Base-by-base conservation (phyloP, 2,888 invertebrate species). In the Poecilus cupreus region DNA sequence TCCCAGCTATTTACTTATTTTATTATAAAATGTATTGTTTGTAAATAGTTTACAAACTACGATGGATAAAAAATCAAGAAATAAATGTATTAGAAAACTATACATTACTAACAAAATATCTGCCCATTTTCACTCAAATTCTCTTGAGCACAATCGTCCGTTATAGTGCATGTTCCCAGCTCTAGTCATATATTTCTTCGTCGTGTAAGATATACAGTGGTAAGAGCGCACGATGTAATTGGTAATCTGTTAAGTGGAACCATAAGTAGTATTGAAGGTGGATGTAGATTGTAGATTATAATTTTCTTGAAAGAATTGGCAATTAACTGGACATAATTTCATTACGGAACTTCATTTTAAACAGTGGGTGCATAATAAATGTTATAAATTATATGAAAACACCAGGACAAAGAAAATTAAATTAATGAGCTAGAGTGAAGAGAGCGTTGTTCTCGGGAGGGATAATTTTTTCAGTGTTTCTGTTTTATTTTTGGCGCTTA, bases 351-450 rank as follows among this genome's bases (percentile, higher is more conserved):
- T 37, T 68, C 37, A 32, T 37, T 68, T 60, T 68, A 22, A 68
- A 68, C 39, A 68, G 16, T 39, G 39, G 60, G 37, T 68, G 64
- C 37, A 37, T 68, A 68, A 68, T 68, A 68, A 68, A 68, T 68
- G 64, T 68, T 68, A 68, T 37, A 68, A 68, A 68, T 68, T 68
- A 68, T 68, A 68, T 37, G 64, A 68, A 68, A 68, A 49, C 75
- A 75, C 26, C 43, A 51, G 18, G 75, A 75, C 75, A 75, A 75
- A 75, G 51, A 75, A 78, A 78, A 60, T 43, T 43, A 60, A 78
- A 78, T 78, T 78, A 78, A 78, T 78, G 78, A 64, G 39, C 78
- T 39, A 16, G 13, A 60, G 39, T 76, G 39, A 78, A 64, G 60
- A 43, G 64, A 43, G 46, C 78, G 78, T 64, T 78, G 78, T 78